These are phyloP conservation scores for Drosophila macrospina DNA, from an alignment of 2,888 invertebrate species.

Conservation along the genomic window DNA sequence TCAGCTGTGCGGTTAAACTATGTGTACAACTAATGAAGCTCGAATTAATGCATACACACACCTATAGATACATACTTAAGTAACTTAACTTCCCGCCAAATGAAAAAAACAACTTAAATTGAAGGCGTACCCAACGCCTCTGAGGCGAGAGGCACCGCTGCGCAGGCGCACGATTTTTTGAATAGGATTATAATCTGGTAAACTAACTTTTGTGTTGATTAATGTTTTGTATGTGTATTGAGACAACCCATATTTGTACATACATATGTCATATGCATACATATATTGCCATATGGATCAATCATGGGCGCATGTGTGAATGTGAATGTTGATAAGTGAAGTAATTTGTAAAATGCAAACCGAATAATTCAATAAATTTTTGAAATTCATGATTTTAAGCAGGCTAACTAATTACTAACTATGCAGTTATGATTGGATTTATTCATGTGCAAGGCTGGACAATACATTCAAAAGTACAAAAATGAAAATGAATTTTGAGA, in stretches of 20 bases:
- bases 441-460: conserved; percentile 26
- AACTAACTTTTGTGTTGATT: conserved; percentile 61
- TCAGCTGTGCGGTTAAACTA: conserved; percentile 52
- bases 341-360: conserved; percentile 47
- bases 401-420: conserved; percentile 13
- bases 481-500: conserved; percentile 29
- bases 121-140: conserved; percentile 20
- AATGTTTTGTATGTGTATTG: conserved; percentile 64
- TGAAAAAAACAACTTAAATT: conserved; percentile 26
- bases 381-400: conserved; percentile 18
- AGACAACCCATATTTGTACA: conserved; percentile 9
- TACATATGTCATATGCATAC: conserved; percentile 10
- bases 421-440: conserved; percentile 33
- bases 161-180: conserved; percentile 77
- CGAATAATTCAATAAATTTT: conserved; percentile 35
- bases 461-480: conserved; percentile 53
- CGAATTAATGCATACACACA: conserved; percentile 58
- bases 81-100: conserved; percentile 60
- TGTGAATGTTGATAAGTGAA: conserved; percentile 41
- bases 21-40: conserved; percentile 60
- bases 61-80: conserved; percentile 51
- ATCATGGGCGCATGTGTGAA: conserved; percentile 38
- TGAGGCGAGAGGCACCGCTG: conserved; percentile 57
- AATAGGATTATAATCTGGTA: conserved; percentile 54
- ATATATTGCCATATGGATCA: conserved; percentile 10